Conservation (phyloP, 1,140 invertebrate species). For the Parasteatoda tepidariorum region DNA sequence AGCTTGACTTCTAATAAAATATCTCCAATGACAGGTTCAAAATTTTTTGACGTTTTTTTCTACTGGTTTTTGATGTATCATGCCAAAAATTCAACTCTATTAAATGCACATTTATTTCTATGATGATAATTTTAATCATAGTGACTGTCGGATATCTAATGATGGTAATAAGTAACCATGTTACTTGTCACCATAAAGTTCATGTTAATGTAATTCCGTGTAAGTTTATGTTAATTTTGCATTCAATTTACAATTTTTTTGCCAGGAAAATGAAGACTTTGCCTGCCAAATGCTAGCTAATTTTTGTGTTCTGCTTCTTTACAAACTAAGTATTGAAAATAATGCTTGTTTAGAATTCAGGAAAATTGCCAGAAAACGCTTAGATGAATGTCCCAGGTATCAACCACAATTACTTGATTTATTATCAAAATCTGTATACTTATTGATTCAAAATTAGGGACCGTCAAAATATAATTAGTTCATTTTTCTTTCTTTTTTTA, state of each 20-base stretch:
- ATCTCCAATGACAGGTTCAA: no score
- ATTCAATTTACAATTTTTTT: background rate
- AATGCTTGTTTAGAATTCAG: slow-evolving; percentile 41
- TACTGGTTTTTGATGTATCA: background rate
- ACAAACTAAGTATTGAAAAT: slow-evolving; percentile 61
- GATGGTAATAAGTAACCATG: background rate
- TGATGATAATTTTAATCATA: background rate
- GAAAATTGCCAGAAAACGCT: slow-evolving; percentile 9
- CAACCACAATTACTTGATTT: background rate
- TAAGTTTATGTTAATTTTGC: background rate
- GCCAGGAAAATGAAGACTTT: slow-evolving; percentile 62
- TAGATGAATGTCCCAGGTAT: slow-evolving; percentile 21
- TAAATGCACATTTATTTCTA: background rate
- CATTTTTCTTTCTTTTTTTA: background rate
- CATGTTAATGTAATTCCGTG: background rate
- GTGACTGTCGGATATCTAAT: background rate
- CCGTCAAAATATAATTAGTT: background rate
- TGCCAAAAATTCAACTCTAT: background rate
- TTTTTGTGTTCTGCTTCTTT: slow-evolving; percentile 76
- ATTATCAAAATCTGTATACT: background rate
- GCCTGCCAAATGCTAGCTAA: slow-evolving; percentile 79
- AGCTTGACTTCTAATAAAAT: no score
- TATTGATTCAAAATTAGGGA: background rate
- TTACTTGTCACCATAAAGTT: background rate
- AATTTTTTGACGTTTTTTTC: no score